Evolutionary conservation across 2,888 invertebrate species (phyloP), one percentile per base, ranked within the genome.

Genomic region (Sclerodermus sp.): DNA sequence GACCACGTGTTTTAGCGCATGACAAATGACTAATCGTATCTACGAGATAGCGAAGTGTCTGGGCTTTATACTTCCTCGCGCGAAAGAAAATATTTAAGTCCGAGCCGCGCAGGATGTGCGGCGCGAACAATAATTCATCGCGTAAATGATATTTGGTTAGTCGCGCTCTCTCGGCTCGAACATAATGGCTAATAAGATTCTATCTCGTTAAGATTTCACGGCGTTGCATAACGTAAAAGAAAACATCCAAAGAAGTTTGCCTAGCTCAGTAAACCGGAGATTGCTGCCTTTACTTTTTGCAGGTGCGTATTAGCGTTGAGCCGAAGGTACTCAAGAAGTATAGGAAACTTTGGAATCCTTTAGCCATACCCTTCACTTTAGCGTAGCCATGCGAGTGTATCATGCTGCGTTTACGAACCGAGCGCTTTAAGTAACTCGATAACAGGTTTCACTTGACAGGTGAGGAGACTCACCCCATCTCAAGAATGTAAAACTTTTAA

Each of bases 381-480:
- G 50, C 46, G 42, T 42, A 46, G 49, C 49, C 52, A 50, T 39
- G 52, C 38, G 45, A 56, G 54, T 53, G 53, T 58, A 45, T 53
- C 53, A 51, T 52, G 52, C 54, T 54, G 56, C 62, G 57, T 65
- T 66, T 57, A 54, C 53, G 46, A 57, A 37, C 43, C 49, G 44
- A 51, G 51, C 49, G 49, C 58, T 54, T 53, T 64, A 60, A 64
- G 62, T 64, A 62, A 64, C 64, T 66, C 57, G 64, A 66, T 66
- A 62, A 60, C 59, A 53, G 60, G 54, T 60, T 62, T 60, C 58
- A 60, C 62, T 64, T 63, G 62, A 62, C 64, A 60, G 62, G 59
- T 57, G 61, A 61, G 57, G 55, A 61, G 60, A 51, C 51, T 51
- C 44, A 53, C 12, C 47, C 40, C 23, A 8, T 23, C 23, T 23